Conservation (phyloP, 2,113 vertebrate genomes). For the Lathamus discolor region DNA sequence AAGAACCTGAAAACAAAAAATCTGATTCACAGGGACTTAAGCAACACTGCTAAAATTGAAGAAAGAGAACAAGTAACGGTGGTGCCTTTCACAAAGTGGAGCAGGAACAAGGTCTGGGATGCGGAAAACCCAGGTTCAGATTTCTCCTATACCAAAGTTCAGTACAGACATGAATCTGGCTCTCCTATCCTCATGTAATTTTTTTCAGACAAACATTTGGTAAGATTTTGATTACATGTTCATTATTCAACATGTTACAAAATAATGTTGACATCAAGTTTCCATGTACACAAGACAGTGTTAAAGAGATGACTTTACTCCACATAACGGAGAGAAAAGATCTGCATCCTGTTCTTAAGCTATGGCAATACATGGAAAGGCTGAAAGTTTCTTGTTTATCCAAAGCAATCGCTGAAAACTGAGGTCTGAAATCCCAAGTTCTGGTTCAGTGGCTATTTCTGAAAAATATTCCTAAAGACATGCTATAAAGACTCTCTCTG, state of each 20-base stretch:
- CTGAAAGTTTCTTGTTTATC: background rate
- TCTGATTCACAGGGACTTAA: background rate
- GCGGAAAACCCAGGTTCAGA: background rate
- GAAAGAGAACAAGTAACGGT: background rate
- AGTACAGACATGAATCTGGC: background rate
- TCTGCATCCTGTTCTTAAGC: background rate
- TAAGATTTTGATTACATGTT: background rate
- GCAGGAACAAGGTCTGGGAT: background rate
- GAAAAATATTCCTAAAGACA: background rate
- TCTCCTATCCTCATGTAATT: background rate
- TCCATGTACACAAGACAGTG: rapidly evolving
- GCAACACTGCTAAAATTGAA: background rate
- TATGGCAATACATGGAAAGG: background rate
- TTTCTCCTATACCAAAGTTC: background rate
- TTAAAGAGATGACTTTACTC: background rate
- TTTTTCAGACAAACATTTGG: background rate
- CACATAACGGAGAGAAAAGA: background rate
- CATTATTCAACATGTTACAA: background rate
- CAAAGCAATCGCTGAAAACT: background rate
- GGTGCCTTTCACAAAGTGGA: background rate
- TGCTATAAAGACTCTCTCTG: background rate
- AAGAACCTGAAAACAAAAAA: background rate
- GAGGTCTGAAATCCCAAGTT: background rate
- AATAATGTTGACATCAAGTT: background rate
- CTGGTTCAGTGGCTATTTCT: background rate